Conservation (phyloP, 2,888 invertebrate genomes). For the Arge pagana region DNA sequence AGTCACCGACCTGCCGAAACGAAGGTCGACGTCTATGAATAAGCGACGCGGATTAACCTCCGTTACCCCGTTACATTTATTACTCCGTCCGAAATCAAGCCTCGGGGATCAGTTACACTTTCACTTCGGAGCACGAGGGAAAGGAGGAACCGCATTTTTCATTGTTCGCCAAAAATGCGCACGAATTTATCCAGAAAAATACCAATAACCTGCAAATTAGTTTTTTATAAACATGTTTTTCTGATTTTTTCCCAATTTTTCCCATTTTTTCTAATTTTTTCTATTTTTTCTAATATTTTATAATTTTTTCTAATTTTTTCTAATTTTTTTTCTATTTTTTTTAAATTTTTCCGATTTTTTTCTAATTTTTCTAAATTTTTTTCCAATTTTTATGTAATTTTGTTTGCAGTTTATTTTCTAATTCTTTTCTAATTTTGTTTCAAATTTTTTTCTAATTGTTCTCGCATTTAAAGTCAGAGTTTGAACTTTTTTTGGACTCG, state of each 20-base stretch:
- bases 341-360: background rate
- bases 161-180: constrained; percentile 7
- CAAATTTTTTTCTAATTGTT: background rate
- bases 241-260: background rate
- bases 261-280: background rate
- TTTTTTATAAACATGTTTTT: too few species aligned
- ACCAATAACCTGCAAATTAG: too few species aligned
- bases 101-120: constrained; percentile 5
- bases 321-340: background rate
- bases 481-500: too few species aligned
- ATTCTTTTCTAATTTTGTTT: background rate
- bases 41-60: too few species aligned
- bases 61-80: constrained; percentile 6
- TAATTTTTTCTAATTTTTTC: background rate
- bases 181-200: background rate
- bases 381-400: background rate
- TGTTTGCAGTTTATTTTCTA: background rate
- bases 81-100: constrained; percentile 8
- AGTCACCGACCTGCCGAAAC: too few species aligned
- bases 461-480: too few species aligned
- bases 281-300: background rate
- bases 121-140: too few species aligned
- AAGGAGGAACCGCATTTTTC: constrained; percentile 1
- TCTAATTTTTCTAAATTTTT: background rate
- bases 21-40: too few species aligned